phyloP scores from a whole-genome alignment of 2,888 invertebrate species.

The Gonocerus acuteangulatus region DNA sequence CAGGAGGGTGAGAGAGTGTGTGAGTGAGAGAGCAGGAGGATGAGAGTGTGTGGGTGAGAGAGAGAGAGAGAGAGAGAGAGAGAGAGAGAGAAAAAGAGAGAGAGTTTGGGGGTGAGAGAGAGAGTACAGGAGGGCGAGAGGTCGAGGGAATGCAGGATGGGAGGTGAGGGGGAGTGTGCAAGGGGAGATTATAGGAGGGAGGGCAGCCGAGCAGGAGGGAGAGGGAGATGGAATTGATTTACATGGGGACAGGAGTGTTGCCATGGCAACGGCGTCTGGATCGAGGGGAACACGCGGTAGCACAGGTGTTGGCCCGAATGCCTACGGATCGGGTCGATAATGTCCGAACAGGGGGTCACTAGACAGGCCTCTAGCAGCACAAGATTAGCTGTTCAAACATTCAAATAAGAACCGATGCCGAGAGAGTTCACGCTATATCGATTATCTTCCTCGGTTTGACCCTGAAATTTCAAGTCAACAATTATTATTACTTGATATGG shows the following conservation, averaged over 20 bases:
- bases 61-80: constrained; percentile 34
- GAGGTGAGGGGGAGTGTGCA: constrained; percentile 39
- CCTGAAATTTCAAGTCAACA: too few relatives aligned
- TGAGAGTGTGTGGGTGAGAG: constrained; percentile 29
- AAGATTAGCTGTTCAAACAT: too few relatives aligned
- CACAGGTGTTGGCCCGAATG: constrained; percentile 9
- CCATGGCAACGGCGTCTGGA: constrained; percentile 10
- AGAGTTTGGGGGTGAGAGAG: constrained; percentile 30
- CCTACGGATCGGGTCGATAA: background rate
- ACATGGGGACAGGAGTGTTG: constrained; percentile 20
- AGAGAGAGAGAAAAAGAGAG: constrained; percentile 27
- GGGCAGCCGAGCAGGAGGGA: background rate
- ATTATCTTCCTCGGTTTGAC: too few relatives aligned
- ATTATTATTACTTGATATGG: too few relatives aligned
- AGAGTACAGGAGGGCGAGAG: constrained; percentile 28
- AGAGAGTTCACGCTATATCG: too few relatives aligned
- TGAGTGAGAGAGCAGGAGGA: constrained; percentile 31
- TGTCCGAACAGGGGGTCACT: background rate
- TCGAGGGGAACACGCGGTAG: constrained; percentile 13
- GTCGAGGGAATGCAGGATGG: constrained; percentile 39
- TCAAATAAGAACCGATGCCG: too few relatives aligned
- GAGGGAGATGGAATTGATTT: constrained; percentile 8
- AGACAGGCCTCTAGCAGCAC: too few relatives aligned
- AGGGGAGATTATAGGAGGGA: constrained; percentile 31
- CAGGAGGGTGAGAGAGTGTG: constrained; percentile 28